Percentiles rank a stretch among this genome's conserved stretches.
Evolutionary conservation across 2,888 invertebrate genomes (phyloP).

Genomic region (Drosophila cracens): DNA sequence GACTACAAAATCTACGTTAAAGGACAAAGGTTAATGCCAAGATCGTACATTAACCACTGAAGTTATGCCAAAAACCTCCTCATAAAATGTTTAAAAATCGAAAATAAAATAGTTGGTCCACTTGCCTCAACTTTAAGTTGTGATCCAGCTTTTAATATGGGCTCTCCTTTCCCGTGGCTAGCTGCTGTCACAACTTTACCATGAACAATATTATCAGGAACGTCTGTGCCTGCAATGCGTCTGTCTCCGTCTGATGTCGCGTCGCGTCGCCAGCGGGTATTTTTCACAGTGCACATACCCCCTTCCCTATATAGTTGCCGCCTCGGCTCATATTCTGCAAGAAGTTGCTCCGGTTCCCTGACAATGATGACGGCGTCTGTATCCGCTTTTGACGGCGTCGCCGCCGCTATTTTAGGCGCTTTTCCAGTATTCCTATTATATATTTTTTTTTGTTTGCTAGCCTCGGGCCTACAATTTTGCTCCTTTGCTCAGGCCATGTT

Average conservation of each 20-base stretch:
- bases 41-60: neutral
- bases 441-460: slow-evolving; percentile 48
- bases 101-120: neutral
- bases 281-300: slow-evolving; percentile 41
- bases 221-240: slow-evolving; percentile 59
- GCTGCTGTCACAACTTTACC: slow-evolving; percentile 58
- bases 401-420: slow-evolving; percentile 64
- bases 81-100: neutral
- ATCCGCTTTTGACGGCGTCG: slow-evolving; percentile 67
- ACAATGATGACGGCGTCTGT: slow-evolving; percentile 75
- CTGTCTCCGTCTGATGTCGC: slow-evolving; percentile 45
- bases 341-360: slow-evolving; percentile 69
- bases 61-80: neutral
- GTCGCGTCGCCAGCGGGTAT: slow-evolving; percentile 54
- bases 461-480: slow-evolving; percentile 64
- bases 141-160: slow-evolving; percentile 5
- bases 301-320: neutral
- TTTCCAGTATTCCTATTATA: slow-evolving; percentile 25
- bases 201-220: slow-evolving; percentile 66
- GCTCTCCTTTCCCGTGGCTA: neutral
- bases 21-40: neutral
- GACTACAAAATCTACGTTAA: neutral
- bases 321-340: slow-evolving; percentile 20
- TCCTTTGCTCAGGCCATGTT: slow-evolving; percentile 45
- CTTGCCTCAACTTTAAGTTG: slow-evolving; percentile 9